Conservation (phyloP, 2,797 vertebrate species). For the Remorina albescens region DNA sequence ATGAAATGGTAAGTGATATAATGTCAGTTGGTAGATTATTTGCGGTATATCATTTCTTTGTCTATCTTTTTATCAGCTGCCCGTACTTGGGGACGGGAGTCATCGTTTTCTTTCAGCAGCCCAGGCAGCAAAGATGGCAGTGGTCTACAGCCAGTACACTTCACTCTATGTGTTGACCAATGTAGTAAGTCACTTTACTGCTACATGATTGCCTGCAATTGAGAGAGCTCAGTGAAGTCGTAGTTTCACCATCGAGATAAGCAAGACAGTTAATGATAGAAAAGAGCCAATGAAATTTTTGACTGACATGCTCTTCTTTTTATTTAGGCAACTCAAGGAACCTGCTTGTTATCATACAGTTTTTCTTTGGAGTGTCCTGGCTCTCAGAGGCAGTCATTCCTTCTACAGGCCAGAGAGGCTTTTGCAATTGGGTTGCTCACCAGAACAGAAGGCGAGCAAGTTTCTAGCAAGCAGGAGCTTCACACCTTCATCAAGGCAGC, state of each 20-base stretch:
- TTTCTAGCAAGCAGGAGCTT: conserved; percentile 92
- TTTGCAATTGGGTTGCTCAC: conserved; percentile 92
- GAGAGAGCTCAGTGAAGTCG: not conserved
- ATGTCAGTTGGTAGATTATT: not conserved
- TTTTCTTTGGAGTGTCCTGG: conserved; percentile 85
- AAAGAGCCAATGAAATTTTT: not conserved
- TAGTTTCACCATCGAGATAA: not conserved
- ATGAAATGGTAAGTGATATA: conserved; percentile 83
- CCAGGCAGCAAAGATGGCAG: conserved; percentile 91
- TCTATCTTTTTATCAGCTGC: conserved; percentile 67
- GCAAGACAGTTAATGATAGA: not conserved
- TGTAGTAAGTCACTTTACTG: conserved; percentile 80
- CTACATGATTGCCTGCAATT: not conserved
- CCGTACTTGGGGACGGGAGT: conserved; percentile 81
- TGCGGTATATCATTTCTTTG: not conserved
- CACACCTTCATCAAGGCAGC: conserved; percentile 92
- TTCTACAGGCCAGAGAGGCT: conserved; percentile 88
- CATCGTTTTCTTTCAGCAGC: conserved; percentile 92
- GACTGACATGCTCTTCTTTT: conserved; percentile 2
- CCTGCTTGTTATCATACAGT: conserved; percentile 90
- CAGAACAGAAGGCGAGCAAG: conserved; percentile 74
- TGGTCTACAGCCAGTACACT: conserved; percentile 91
- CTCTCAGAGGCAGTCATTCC: conserved; percentile 72
- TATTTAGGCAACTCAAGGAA: conserved; percentile 88
- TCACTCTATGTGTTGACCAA: conserved; percentile 93